A percentile compares a stretch with the other conserved stretches of the same genome.
Evolutionary conservation across 2,113 vertebrate species (phyloP).

Genomic region (sheep (Ovis aries)): DNA sequence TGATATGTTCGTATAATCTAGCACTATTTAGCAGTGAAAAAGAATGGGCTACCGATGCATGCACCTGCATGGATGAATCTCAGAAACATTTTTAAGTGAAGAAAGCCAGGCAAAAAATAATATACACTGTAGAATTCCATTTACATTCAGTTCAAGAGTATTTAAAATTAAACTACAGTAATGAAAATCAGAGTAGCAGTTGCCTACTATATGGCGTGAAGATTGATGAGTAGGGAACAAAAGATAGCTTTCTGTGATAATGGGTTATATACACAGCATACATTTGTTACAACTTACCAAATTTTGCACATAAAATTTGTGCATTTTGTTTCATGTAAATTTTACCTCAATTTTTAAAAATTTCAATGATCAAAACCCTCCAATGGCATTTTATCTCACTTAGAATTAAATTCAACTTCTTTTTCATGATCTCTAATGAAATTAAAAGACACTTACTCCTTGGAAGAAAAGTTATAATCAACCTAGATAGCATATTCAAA

Average conservation of each 20-base stretch:
- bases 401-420: background rate
- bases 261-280: background rate
- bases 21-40: background rate
- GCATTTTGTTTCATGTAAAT: background rate
- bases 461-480: too few species aligned
- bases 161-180: background rate
- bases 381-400: background rate
- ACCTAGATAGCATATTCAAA: too few species aligned
- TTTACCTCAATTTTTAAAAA: background rate
- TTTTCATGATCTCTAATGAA: background rate
- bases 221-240: background rate
- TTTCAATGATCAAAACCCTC: background rate
- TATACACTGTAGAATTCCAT: background rate
- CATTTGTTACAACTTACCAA: background rate
- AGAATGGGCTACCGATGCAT: background rate
- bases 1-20: background rate
- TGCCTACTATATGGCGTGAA: background rate
- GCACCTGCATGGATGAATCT: background rate
- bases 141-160: background rate
- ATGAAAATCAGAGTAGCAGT: background rate
- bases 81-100: background rate
- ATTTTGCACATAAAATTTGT: background rate
- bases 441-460: too few species aligned
- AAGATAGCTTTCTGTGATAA: background rate
- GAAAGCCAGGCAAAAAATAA: background rate